These are phyloP conservation scores for Periplaneta americana DNA, from an alignment of 1,140 invertebrate species.

Conservation along the genomic window DNA sequence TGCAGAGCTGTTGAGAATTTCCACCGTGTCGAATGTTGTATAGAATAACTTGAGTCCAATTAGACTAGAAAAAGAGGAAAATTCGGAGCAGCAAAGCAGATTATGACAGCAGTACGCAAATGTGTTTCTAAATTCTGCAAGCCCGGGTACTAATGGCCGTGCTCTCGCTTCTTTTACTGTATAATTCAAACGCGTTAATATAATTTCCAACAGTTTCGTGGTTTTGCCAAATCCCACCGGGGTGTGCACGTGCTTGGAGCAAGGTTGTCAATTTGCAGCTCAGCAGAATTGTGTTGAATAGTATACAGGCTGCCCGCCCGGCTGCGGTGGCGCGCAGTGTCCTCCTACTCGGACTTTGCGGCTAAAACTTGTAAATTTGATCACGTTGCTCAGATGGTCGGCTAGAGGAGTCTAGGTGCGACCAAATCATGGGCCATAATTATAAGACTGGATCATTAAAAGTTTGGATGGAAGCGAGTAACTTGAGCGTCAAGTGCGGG, in stretches of 20 bases:
- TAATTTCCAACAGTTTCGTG: neutral
- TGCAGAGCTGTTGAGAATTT: no score
- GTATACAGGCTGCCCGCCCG: neutral
- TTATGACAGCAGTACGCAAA: neutral
- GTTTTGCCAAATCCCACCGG: neutral
- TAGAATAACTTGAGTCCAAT: no score
- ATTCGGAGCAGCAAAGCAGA: no score
- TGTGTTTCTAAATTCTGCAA: neutral
- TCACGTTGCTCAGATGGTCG: neutral
- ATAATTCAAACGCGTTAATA: neutral
- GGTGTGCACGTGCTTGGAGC: neutral
- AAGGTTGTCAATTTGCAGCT: neutral
- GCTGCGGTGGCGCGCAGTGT: neutral
- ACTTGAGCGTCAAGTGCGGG: neutral
- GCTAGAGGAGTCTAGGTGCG: neutral
- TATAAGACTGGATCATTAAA: neutral
- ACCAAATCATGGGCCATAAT: neutral
- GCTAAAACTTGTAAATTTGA: neutral
- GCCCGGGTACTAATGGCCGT: neutral
- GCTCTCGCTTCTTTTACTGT: neutral
- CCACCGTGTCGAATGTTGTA: no score
- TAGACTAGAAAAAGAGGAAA: no score
- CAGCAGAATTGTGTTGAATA: neutral
- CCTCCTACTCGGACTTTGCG: neutral
- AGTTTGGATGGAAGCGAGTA: neutral